Evolutionary conservation across 1,140 invertebrate genomes (phyloP), one percentile per base, ranked within the genome.

Genomic region (Paracyclopina nana): DNA sequence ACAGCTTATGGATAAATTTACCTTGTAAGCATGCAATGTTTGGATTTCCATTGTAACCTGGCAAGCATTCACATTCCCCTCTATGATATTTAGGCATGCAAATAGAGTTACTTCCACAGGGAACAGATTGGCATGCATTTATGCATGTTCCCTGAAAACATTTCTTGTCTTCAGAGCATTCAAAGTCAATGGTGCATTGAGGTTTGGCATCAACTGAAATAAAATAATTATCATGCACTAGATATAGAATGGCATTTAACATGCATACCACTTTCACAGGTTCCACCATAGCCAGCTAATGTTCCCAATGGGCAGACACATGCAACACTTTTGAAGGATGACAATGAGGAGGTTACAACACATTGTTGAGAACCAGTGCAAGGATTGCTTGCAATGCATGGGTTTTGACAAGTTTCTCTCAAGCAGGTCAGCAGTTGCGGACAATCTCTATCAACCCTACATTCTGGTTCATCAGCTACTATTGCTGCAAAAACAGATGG

Each of bases 301-400:
- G n/a, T n/a, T n/a, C n/a, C n/a, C n/a, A n/a, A n/a, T n/a, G n/a
- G n/a, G n/a, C n/a, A n/a, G n/a, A n/a, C n/a, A n/a, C n/a, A n/a
- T n/a, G n/a, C n/a, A n/a, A n/a, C n/a, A n/a, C n/a, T n/a, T n/a
- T n/a, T n/a, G n/a, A n/a, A n/a, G 20, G 55, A 48, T 27, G 58
- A 57, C 4, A 56, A 29, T 9, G 57, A 55, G 40, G 59, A 55
- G 6, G 55, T 46, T 14, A 58, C 57, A n/a, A 54, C 48, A 45
- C 59, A 60, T 27, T 53, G 27, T 4, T 56, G 53, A 46, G 55
- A 50, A 12, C 28, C 18, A 11, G 81, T n/a, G n/a, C n/a, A n/a
- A n/a, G n/a, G n/a, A n/a, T n/a, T n/a, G n/a, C n/a, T n/a, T n/a
- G n/a, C n/a, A n/a, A n/a, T n/a, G n/a, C n/a, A n/a, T n/a, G n/a